Conservation (phyloP, 2,113 vertebrate species). For the Tilapia sparmanii region DNA sequence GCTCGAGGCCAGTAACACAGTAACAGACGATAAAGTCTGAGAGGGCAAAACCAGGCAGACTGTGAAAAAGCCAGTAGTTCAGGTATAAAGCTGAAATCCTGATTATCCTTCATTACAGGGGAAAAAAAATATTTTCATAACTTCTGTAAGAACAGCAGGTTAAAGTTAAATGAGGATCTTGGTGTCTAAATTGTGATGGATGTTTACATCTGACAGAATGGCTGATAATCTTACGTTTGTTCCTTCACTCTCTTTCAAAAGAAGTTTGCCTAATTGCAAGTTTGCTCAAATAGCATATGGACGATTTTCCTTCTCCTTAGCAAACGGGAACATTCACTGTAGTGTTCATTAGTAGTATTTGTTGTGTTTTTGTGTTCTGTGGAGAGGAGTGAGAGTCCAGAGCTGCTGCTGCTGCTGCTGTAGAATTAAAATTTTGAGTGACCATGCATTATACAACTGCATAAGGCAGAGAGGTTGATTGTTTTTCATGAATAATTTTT, state of each 20-base stretch:
- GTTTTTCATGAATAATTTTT: slow-evolving; percentile 40
- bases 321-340: background rate
- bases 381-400: background rate
- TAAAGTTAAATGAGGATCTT: background rate
- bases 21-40: background rate
- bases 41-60: background rate
- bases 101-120: background rate
- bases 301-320: background rate
- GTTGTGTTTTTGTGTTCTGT: background rate
- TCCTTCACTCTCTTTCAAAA: background rate
- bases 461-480: slow-evolving; percentile 3
- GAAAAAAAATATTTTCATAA: background rate
- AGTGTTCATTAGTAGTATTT: background rate
- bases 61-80: background rate
- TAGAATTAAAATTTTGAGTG: background rate
- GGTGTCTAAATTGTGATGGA: background rate
- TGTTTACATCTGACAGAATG: background rate
- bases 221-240: background rate
- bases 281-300: background rate
- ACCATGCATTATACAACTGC: background rate
- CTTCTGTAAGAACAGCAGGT: background rate
- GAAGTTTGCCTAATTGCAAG: background rate
- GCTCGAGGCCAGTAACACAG: background rate
- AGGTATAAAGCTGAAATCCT: background rate
- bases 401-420: background rate